Evolutionary conservation across 2,113 vertebrate genomes (phyloP).

Genomic region (Syngnathus scovelli): DNA sequence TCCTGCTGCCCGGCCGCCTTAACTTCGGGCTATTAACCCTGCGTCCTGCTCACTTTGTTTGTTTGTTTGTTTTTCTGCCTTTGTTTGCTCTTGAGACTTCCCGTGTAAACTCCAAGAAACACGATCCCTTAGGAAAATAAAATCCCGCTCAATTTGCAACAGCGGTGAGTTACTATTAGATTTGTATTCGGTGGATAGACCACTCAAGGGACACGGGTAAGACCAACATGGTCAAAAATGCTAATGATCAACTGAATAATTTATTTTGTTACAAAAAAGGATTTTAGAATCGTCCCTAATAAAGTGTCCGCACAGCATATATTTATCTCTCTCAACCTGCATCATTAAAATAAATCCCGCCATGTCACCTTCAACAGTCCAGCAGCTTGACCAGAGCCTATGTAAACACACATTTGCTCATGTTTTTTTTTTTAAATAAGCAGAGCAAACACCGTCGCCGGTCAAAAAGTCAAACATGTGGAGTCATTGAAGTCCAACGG

Average conservation of each 20-base stretch:
- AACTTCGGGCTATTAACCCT: slow-evolving; percentile 24
- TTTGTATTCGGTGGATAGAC: background rate
- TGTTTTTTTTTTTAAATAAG: slow-evolving; percentile 9
- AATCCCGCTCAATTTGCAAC: slow-evolving; percentile 21
- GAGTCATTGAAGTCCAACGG: slow-evolving; percentile 5
- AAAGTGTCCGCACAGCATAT: background rate
- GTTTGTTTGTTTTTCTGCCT: slow-evolving; percentile 67
- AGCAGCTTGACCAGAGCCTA: slow-evolving; percentile 5
- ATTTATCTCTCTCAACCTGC: background rate
- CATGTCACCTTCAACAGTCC: slow-evolving; percentile 23
- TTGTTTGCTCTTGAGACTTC: slow-evolving; percentile 63
- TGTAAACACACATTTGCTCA: slow-evolving; percentile 24
- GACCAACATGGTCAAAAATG: too few relatives aligned
- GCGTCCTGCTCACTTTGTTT: slow-evolving; percentile 46
- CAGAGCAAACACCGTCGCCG: slow-evolving; percentile 29
- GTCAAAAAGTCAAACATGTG: slow-evolving; percentile 25
- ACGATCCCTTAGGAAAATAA: slow-evolving; percentile 26
- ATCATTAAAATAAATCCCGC: slow-evolving; percentile 1
- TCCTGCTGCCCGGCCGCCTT: slow-evolving; percentile 40
- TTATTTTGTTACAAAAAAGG: background rate
- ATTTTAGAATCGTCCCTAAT: background rate
- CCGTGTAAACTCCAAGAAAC: slow-evolving; percentile 52
- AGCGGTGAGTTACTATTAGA: background rate
- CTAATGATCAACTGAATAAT: too few relatives aligned
- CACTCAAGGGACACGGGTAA: background rate